phyloP scores from a whole-genome alignment of 2,113 vertebrate species.

The Egretta garzetta region DNA sequence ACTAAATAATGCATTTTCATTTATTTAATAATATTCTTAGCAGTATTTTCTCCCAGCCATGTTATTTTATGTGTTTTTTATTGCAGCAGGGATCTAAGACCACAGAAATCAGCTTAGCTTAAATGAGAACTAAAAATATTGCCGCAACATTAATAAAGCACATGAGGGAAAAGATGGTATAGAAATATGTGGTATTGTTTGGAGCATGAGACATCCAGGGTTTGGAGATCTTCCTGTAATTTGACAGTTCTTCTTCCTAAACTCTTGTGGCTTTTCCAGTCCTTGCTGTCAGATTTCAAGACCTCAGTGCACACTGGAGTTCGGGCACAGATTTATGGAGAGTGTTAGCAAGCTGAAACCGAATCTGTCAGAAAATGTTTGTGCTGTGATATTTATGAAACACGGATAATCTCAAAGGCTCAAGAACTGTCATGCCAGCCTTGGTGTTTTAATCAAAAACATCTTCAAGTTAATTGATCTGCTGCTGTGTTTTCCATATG shows the following conservation, averaged over 20 bases:
- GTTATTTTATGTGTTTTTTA: background rate
- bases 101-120: background rate
- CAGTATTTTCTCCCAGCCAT: background rate
- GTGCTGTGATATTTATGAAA: background rate
- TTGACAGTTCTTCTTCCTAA: background rate
- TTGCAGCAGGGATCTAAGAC: background rate
- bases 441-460: slow-evolving; percentile 13
- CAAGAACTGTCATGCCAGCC: background rate
- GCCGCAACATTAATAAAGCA: background rate
- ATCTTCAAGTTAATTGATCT: background rate
- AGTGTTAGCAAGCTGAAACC: background rate
- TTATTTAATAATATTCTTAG: background rate
- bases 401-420: background rate
- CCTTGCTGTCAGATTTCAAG: background rate
- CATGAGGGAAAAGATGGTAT: background rate
- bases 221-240: background rate
- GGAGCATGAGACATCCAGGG: background rate
- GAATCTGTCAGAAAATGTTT: background rate
- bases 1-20: background rate
- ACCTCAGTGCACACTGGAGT: background rate
- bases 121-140: background rate
- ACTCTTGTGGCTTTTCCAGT: background rate
- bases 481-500: background rate
- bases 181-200: background rate
- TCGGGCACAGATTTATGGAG: background rate